phyloP scores from a whole-genome alignment of 2,888 invertebrate genomes.

The Ischnura elegans region DNA sequence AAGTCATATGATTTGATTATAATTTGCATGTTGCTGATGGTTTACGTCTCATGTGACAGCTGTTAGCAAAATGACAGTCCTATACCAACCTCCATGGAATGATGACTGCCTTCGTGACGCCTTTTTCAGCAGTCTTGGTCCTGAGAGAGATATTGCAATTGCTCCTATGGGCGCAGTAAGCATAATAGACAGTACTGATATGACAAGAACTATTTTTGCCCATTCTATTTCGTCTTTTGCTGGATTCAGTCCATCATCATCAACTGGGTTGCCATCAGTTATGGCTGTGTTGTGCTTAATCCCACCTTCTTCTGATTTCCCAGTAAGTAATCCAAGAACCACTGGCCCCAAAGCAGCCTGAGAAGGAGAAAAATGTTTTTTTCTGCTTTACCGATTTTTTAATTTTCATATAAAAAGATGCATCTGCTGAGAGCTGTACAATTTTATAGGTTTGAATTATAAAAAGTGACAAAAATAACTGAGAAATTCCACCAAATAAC shows the following conservation, averaged over 20 bases:
- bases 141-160: conserved; percentile 88
- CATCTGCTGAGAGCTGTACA: no score
- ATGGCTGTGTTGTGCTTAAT: conserved; percentile 89
- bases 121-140: conserved; percentile 88
- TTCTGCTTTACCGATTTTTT: no score
- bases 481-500: no score
- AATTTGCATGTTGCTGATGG: no score
- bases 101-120: conserved; percentile 78
- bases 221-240: conserved; percentile 80
- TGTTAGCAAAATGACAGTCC: no score
- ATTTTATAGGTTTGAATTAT: no score
- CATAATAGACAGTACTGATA: conserved; percentile 90
- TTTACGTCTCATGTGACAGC: no score
- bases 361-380: conserved; percentile 71
- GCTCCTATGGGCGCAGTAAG: conserved; percentile 89
- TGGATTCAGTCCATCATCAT: conserved; percentile 89
- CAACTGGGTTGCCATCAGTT: conserved; percentile 90
- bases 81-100: conserved; percentile 55
- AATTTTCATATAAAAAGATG: no score
- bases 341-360: conserved; percentile 91
- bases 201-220: conserved; percentile 55
- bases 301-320: conserved; percentile 74
- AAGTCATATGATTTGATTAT: no score
- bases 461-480: no score
- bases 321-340: conserved; percentile 83